Evolutionary conservation across 2,888 invertebrate genomes (phyloP), one percentile per base, ranked within the genome.

Genomic region (Tethea ocularis): DNA sequence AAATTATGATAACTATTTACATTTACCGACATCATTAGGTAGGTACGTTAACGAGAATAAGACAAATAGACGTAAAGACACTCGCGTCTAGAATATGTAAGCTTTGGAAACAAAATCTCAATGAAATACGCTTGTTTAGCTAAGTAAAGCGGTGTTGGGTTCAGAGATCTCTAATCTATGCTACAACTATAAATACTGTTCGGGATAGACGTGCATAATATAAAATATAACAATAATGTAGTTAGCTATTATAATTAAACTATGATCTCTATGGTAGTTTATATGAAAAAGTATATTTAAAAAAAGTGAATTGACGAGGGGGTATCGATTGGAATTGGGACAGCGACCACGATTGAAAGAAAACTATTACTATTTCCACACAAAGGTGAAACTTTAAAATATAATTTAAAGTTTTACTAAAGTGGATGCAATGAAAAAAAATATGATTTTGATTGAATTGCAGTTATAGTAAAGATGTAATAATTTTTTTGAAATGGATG

Each of bases 1-100:
- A 87, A 86, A 84, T 85, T 85, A 84, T 77, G 69, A 82, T 46
- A 80, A 85, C 75, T 88, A 88, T 88, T 86, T 89, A 86, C 86
- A 88, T 80, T 79, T 73, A 77, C 75, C 72, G 74, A 78, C 70
- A 76, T 76, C 71, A 72, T 74, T 77, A 75, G 62, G 69, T 71
- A 70, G 68, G 69, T 71, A 70, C 69, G 69, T 65, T 63, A 62
- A 68, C 67, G 71, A 68, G 58, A 71, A 64, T 69, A 68, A 68
- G 64, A 66, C 64, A 63, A 70, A 65, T 64, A 72, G 64, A 67
- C 63, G 61, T 67, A 61, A 66, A 60, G 60, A 38, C 38, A 38
- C 15, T 52, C n/a, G n/a, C 52, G 33, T 54, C 53, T 10, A 20
- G 33, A 20, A 26, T 26, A 52, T 54, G 20, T 17, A 29, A 54